Percentiles rank a stretch among this genome's conserved stretches.
These are phyloP conservation scores for Trogon melanurus DNA, from an alignment of 2,113 vertebrate genomes.

Conservation along the genomic window DNA sequence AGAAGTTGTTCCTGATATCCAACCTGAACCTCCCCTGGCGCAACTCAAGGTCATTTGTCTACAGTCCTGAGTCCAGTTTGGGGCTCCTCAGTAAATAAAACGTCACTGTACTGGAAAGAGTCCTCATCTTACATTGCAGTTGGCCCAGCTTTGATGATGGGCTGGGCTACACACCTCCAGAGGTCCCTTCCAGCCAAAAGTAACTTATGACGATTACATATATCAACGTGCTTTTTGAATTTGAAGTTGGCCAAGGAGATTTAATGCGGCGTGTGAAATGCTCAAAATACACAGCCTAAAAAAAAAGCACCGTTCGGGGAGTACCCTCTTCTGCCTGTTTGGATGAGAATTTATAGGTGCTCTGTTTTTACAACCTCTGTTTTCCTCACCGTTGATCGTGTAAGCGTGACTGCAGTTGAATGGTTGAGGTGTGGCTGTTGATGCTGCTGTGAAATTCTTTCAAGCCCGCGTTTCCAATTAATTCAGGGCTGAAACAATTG, in stretches of 20 bases:
- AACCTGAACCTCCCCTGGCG: no score
- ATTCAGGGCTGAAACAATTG: neutral
- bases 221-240: neutral
- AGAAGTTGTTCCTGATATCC: no score
- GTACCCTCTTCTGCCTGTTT: neutral
- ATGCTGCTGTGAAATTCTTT: neutral
- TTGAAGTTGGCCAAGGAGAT: neutral
- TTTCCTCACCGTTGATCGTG: neutral
- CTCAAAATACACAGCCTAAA: neutral
- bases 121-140: accelerated
- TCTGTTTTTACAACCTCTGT: neutral
- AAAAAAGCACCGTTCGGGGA: neutral
- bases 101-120: neutral
- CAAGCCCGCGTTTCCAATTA: neutral
- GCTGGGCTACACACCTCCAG: neutral
- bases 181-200: neutral
- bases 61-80: neutral
- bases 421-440: neutral
- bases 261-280: neutral
- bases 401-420: neutral
- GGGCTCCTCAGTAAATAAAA: accelerated
- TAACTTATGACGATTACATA: neutral
- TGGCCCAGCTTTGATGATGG: neutral
- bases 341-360: neutral
- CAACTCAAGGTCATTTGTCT: no score